Evolutionary conservation across 2,888 invertebrate species (phyloP).

Genomic region (Philhelius pedissequus): DNA sequence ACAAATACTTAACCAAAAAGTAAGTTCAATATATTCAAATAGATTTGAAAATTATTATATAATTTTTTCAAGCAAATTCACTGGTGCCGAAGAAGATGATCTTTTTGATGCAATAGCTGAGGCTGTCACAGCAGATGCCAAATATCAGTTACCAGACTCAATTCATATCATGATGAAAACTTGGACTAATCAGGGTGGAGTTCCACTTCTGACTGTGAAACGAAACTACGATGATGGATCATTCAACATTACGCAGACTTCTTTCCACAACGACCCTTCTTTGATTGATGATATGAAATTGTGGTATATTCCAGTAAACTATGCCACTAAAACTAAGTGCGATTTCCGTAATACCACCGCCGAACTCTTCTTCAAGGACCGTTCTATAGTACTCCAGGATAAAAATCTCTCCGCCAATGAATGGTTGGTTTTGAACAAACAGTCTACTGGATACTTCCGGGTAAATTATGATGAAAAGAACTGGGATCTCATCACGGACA

Average conservation of each 20-base stretch:
- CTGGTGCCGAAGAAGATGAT: conserved; percentile 72
- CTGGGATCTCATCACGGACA: conserved; percentile 83
- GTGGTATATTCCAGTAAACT: conserved; percentile 77
- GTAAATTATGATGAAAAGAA: conserved; percentile 85
- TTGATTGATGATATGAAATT: conserved; percentile 59
- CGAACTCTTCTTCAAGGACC: conserved; percentile 71
- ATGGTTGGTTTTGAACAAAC: conserved; percentile 77
- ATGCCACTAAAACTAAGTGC: conserved; percentile 71
- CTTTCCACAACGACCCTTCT: conserved; percentile 70
- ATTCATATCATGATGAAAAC: conserved; percentile 82
- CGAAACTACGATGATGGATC: conserved; percentile 79
- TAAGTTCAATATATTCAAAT: neutral
- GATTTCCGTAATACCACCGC: conserved; percentile 75
- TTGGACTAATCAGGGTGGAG: conserved; percentile 83
- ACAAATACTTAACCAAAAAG: conserved; percentile 72
- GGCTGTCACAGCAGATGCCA: conserved; percentile 73
- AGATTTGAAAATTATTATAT: too few species aligned
- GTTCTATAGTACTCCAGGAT: conserved; percentile 24
- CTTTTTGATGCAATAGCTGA: conserved; percentile 72
- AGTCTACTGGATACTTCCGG: conserved; percentile 80
- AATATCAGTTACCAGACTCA: conserved; percentile 73
- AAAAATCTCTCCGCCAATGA: conserved; percentile 64
- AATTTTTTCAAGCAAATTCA: conserved; percentile 70
- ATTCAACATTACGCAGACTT: conserved; percentile 80
- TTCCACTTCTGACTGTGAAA: conserved; percentile 81